Base-by-base conservation (phyloP, 1,140 invertebrate species). In the Mercenaria mercenaria region DNA sequence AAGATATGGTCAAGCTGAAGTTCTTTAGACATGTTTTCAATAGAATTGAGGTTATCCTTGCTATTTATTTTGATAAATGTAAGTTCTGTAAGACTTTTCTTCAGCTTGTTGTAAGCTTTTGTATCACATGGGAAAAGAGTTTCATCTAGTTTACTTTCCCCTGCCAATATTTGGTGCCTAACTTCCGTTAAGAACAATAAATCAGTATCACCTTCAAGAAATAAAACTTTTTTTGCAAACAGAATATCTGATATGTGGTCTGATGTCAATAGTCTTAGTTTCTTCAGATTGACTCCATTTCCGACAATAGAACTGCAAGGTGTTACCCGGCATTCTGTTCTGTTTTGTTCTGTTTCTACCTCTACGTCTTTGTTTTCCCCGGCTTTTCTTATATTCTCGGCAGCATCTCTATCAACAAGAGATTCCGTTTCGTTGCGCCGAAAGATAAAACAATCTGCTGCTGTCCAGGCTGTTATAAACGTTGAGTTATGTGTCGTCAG, bases 191-290 rank as follows among this genome's bases (percentile, higher is more conserved):
- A 15, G 3, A 50, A 47, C 26, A 50, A 47, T 37, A 2, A 4
- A 11, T 64, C 59, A 11, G 59, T 4, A 29, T 64, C 59, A 29
- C 59, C 59, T 64, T 64, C 41, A 47, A 26, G 43, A 50, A 43
- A 77, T 26, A 77, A 29, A 77, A 77, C 26, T 43, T 77, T 43
- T 10, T 47, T 77, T 15, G 74, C 74, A 77, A 77, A 77, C 4
- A 77, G n/a, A 41, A 41, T 47, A 50, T 77, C 74, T 47, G 74
- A 43, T 47, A 77, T 23, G n/a, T 77, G 41, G 39, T 77, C 39
- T n/a, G n/a, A 47, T 3, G 74, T 41, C 41, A 47, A 10, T 47
- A 47, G 13, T 50, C 74, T 77, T 39, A 77, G 6, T 47, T 50
- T 13, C 34, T 50, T 47, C n/a, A 64, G 1, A 64, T 29, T 64